Percentiles rank a stretch among this genome's conserved stretches.
phyloP scores from a whole-genome alignment of 2,113 vertebrate species.

The Dascyllus trimaculatus region DNA sequence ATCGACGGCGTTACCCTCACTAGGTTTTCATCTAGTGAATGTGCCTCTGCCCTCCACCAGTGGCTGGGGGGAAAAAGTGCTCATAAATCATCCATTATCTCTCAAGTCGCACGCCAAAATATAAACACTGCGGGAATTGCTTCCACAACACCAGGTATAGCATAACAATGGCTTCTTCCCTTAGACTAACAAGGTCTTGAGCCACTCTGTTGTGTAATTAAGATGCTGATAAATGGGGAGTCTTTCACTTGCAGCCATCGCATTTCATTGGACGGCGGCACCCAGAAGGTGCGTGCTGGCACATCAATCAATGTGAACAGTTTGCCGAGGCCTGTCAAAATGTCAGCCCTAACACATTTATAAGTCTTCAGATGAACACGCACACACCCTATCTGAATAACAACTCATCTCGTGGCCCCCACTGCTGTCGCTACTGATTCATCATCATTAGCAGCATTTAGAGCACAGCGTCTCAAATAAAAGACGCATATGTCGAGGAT shows the following conservation, averaged over 20 bases:
- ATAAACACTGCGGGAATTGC: slow-evolving; percentile 68
- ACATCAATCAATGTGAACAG: slow-evolving; percentile 84
- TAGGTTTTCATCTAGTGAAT: slow-evolving; percentile 38
- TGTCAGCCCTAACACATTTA: slow-evolving; percentile 79
- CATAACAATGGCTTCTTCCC: slow-evolving; percentile 74
- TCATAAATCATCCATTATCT: slow-evolving; percentile 81
- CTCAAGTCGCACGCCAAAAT: slow-evolving; percentile 52
- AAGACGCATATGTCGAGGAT: slow-evolving; percentile 58
- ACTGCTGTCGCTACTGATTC: slow-evolving; percentile 77
- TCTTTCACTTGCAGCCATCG: slow-evolving; percentile 60
- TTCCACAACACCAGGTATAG: slow-evolving; percentile 66
- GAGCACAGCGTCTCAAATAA: slow-evolving; percentile 53
- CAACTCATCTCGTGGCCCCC: slow-evolving; percentile 74
- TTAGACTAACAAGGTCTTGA: slow-evolving; percentile 77
- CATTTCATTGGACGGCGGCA: slow-evolving; percentile 63
- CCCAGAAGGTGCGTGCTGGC: slow-evolving; percentile 54
- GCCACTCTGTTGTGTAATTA: slow-evolving; percentile 75
- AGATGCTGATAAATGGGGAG: slow-evolving; percentile 77
- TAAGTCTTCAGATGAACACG: slow-evolving; percentile 78
- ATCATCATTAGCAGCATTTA: slow-evolving; percentile 80
- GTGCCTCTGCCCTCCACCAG: slow-evolving; percentile 46
- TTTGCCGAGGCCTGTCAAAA: slow-evolving; percentile 83
- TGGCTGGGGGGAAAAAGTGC: slow-evolving; percentile 36
- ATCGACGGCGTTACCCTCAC: slow-evolving; percentile 7
- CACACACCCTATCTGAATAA: slow-evolving; percentile 75